phyloP scores from a whole-genome alignment of 2,888 invertebrate genomes.

The Brachyptera putata region DNA sequence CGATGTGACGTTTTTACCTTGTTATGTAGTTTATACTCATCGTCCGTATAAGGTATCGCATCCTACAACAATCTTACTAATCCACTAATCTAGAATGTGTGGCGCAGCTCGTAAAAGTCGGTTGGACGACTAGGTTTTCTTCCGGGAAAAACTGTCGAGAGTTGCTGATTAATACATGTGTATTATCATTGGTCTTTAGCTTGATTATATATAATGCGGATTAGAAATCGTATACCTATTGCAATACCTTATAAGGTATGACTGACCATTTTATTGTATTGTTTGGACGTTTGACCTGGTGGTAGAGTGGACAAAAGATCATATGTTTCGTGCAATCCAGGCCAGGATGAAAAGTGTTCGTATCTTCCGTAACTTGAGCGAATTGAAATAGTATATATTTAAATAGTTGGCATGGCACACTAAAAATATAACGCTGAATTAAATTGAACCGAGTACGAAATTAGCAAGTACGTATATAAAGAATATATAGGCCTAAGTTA shows the following conservation, averaged over 20 bases:
- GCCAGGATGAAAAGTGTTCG: background rate
- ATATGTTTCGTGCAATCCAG: conserved; percentile 13
- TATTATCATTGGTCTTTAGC: too few species aligned
- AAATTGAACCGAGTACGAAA: too few species aligned
- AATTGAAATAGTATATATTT: too few species aligned
- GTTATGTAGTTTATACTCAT: background rate
- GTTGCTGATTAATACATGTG: background rate
- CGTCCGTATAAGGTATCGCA: conserved; percentile 5
- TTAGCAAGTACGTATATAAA: too few species aligned
- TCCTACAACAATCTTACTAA: background rate
- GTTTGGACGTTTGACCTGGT: conserved; percentile 4
- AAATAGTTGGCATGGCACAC: too few species aligned
- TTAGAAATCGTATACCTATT: background rate
- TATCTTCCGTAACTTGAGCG: background rate
- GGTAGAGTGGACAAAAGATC: background rate
- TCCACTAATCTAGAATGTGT: background rate
- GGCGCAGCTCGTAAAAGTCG: background rate
- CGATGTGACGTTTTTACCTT: background rate
- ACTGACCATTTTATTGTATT: background rate
- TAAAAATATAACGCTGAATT: too few species aligned
- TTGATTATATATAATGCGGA: too few species aligned
- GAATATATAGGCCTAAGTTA: too few species aligned
- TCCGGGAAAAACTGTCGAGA: conserved; percentile 7
- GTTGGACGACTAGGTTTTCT: background rate
- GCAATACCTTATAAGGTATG: background rate